phyloP scores from a whole-genome alignment of 2,888 invertebrate species.

The Galerucella pusilla region DNA sequence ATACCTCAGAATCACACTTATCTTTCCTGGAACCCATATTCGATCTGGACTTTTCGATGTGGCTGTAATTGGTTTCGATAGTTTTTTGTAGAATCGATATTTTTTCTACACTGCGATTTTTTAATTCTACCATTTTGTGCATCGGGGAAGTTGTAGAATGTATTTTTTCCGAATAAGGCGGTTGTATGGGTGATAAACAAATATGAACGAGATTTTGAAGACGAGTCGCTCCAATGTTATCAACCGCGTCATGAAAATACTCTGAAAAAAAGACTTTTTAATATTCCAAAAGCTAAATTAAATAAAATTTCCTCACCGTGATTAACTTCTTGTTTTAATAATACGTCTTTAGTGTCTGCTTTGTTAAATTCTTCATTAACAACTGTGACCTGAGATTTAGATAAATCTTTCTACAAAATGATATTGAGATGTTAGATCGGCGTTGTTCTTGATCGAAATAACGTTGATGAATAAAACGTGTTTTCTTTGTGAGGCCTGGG shows the following conservation, averaged over 20 bases:
- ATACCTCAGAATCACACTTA: background rate
- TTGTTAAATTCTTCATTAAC: background rate
- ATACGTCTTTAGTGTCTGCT: background rate
- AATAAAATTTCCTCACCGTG: background rate
- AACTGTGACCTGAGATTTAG: background rate
- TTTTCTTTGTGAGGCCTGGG: no score
- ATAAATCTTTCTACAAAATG: background rate
- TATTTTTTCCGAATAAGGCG: background rate
- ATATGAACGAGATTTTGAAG: background rate
- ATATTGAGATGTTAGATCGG: no score
- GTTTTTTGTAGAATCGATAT: background rate
- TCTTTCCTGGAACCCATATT: background rate
- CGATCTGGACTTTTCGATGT: background rate
- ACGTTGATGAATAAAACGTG: no score
- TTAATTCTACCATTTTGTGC: background rate
- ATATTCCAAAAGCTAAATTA: background rate
- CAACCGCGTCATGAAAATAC: background rate
- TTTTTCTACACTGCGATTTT: background rate
- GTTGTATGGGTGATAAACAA: background rate
- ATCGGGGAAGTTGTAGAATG: background rate
- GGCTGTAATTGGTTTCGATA: background rate
- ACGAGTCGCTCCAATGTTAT: background rate
- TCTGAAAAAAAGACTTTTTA: background rate
- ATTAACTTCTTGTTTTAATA: background rate
- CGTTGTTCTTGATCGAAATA: no score